Conservation (phyloP, 1,140 invertebrate genomes). For the Linepithema humile region DNA sequence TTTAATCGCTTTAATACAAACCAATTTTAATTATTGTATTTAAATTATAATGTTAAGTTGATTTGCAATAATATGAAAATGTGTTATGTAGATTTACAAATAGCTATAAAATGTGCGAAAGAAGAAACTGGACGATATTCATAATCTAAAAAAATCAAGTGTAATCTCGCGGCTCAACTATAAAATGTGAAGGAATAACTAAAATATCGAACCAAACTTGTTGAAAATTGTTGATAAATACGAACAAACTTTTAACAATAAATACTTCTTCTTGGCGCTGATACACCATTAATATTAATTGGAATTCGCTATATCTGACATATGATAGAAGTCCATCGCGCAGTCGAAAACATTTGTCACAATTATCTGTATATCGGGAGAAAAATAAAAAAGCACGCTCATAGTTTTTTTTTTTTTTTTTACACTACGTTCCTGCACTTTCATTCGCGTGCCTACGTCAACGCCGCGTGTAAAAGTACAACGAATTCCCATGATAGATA, state of each 20-base stretch:
- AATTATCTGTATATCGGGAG: conserved; percentile 12
- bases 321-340: background rate
- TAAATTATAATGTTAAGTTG: background rate
- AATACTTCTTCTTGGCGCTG: background rate
- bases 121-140: background rate
- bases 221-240: conserved; percentile 18
- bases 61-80: background rate
- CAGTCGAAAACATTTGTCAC: conserved; percentile 20
- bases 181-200: background rate
- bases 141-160: background rate
- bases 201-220: background rate
- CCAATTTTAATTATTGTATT: too few species aligned
- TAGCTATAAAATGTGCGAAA: too few species aligned
- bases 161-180: background rate
- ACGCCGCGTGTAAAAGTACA: conserved; percentile 27
- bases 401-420: background rate
- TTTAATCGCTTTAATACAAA: background rate
- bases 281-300: conserved; percentile 37
- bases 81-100: background rate
- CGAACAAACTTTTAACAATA: background rate
- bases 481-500: conserved; percentile 47
- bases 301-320: background rate
- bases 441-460: background rate
- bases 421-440: conserved; percentile 20
- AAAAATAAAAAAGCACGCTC: background rate